Percentiles rank a stretch among this genome's conserved stretches.
phyloP scores from a whole-genome alignment of 2,797 vertebrate genomes.

The Clarias laeviceps region DNA sequence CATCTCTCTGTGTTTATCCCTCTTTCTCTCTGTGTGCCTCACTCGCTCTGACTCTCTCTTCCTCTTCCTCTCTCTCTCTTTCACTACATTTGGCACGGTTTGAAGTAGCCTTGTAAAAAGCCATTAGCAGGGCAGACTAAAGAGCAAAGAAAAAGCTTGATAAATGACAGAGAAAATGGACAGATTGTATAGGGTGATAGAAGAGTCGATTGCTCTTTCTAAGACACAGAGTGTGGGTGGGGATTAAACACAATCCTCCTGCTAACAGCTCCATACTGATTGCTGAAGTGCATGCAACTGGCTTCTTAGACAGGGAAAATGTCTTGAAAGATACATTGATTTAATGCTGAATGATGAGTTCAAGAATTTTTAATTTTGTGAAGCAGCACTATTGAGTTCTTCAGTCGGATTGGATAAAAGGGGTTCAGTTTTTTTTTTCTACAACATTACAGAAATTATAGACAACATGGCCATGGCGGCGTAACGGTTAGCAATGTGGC shows the following conservation, averaged over 20 bases:
- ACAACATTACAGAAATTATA: not conserved
- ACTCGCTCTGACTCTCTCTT: constrained; percentile 40
- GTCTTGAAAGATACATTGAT: not conserved
- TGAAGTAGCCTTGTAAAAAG: constrained; percentile 56
- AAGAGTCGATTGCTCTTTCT: constrained; percentile 50
- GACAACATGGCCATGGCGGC: no score
- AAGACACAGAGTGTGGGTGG: constrained; percentile 39
- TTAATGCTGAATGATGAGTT: constrained; percentile 49
- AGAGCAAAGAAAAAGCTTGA: constrained; percentile 59
- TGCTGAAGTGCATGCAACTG: constrained; percentile 40
- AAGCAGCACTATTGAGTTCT: not conserved
- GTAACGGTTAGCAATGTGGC: no score
- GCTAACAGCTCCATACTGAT: constrained; percentile 16
- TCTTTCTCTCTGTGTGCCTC: constrained; percentile 24
- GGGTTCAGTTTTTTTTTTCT: not conserved
- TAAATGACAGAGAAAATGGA: constrained; percentile 58
- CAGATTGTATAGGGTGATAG: constrained; percentile 54
- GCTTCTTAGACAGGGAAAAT: not conserved
- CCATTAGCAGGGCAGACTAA: constrained; percentile 49
- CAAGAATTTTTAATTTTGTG: not conserved
- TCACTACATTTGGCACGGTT: constrained; percentile 55
- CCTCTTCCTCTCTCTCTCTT: constrained; percentile 36
- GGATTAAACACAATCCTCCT: constrained; percentile 8
- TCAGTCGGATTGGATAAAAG: not conserved
- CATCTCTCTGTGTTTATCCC: constrained; percentile 49